Evolutionary conservation across 2,888 invertebrate genomes (phyloP).

Genomic region (Nemapogon koenigi): DNA sequence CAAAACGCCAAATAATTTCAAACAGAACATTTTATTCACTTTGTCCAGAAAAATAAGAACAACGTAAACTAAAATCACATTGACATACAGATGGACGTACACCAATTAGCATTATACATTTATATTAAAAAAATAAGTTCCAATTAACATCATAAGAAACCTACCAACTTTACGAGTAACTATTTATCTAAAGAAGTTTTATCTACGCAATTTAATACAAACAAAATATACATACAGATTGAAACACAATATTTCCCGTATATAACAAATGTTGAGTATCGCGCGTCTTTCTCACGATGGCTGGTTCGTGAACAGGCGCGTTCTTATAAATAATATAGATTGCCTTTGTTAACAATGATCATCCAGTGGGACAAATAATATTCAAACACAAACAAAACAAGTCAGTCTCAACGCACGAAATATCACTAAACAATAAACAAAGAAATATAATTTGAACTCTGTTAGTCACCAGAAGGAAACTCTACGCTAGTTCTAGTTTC

Average conservation of each 20-base stretch:
- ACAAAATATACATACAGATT: no score
- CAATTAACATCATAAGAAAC: conserved; percentile 1
- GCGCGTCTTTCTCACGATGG: no score
- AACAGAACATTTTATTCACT: conserved; percentile 63
- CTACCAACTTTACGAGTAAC: neutral
- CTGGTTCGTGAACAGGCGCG: no score
- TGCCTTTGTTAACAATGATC: conserved; percentile 8
- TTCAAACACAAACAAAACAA: conserved; percentile 62
- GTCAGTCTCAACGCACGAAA: conserved; percentile 62
- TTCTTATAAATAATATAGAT: no score
- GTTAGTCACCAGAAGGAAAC: no score
- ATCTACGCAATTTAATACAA: neutral
- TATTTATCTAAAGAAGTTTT: conserved; percentile 1
- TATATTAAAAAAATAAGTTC: neutral
- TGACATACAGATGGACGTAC: conserved; percentile 64
- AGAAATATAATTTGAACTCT: no score
- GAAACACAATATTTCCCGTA: no score
- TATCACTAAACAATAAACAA: conserved; percentile 27
- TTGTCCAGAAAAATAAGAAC: conserved; percentile 36
- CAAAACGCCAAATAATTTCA: conserved; percentile 46
- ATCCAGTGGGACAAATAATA: conserved; percentile 35
- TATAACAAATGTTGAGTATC: no score
- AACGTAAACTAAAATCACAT: conserved; percentile 47
- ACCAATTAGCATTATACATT: conserved; percentile 43
- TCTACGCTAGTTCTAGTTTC: no score